Evolutionary conservation across 2,888 invertebrate genomes (phyloP), one percentile per base, ranked within the genome.

Genomic region (Aspidiotus destructor): DNA sequence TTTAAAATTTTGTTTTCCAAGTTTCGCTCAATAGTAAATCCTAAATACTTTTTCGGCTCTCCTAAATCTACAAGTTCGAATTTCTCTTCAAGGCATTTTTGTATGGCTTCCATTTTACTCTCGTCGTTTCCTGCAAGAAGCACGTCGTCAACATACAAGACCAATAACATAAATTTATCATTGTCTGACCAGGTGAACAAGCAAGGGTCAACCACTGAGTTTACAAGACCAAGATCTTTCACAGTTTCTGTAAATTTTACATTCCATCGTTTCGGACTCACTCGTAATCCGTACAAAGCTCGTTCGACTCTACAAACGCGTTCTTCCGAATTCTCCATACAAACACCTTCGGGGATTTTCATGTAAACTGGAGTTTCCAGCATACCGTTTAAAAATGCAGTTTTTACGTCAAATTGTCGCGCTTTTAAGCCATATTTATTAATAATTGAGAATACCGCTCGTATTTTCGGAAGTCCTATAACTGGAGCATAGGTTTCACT

Each of bases 401-500:
- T 55, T 11, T 55, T 15, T 2, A 55, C 55, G 10, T 55, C 55
- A 15, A 7, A 16, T 16, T 55, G 16, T 15, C 13, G 13, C n/a
- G 70, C n/a, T 10, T 10, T 8, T 16, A 60, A 41, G 8, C 42
- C 41, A 16, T 41, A 42, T 13, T 60, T 53, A 16, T 40, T 54
- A 0, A 53, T 67, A 13, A 70, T 8, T 2, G 60, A 16, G 0
- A 70, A 10, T 0, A 70, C 3, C 7, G 62, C 44, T 48, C 70
- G 1, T 1, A 69, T n/a, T 7, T 58, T 61, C 1, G 61, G 11
- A 10, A 67, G n/a, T 41, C 54, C 17, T 11, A 60, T 68, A 9
- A 70, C 69, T n/a, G 70, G 70, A 13, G 69, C 17, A 48, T 69
- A 65, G 0, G 42, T 69, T n/a, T 64, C 65, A 15, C 52, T 60